phyloP scores from a whole-genome alignment of 2,797 vertebrate species.

The Alectoris magna region DNA sequence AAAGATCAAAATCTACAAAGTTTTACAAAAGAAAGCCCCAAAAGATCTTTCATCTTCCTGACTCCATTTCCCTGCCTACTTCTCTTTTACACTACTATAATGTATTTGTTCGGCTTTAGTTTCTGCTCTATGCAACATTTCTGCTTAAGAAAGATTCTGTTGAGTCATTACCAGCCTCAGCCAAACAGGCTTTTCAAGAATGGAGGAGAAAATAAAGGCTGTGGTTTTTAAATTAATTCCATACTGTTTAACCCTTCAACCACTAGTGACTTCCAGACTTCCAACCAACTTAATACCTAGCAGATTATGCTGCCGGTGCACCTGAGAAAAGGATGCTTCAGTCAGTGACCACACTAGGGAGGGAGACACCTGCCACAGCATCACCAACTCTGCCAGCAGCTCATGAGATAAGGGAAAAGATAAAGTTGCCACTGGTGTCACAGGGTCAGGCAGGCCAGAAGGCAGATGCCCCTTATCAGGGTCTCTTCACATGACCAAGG shows the following conservation, averaged over 20 bases:
- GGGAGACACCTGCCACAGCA: not conserved
- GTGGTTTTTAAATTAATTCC: slow-evolving; percentile 69
- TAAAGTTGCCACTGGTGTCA: not conserved
- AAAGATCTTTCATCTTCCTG: slow-evolving; percentile 53
- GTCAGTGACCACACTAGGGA: not conserved
- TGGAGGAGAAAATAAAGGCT: slow-evolving; percentile 59
- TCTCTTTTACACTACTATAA: slow-evolving; percentile 15
- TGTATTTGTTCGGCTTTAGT: slow-evolving; percentile 51
- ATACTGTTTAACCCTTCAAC: slow-evolving; percentile 63
- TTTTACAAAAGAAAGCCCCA: slow-evolving; percentile 50
- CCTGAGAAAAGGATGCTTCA: not conserved
- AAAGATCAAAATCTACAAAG: slow-evolving; percentile 55
- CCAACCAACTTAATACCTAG: not conserved
- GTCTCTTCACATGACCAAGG: not conserved
- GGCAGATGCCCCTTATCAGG: not conserved
- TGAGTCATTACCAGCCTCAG: slow-evolving; percentile 67
- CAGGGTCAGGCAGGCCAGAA: not conserved
- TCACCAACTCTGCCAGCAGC: not conserved
- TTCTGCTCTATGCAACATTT: slow-evolving; percentile 34
- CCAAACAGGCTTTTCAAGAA: slow-evolving; percentile 77
- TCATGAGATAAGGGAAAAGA: not conserved
- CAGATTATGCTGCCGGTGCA: not conserved
- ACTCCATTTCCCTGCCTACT: slow-evolving; percentile 57
- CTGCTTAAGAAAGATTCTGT: slow-evolving; percentile 69
- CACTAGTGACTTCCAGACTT: slow-evolving; percentile 34